phyloP scores from a whole-genome alignment of 2,888 invertebrate species.

The Euplagia quadripunctaria region DNA sequence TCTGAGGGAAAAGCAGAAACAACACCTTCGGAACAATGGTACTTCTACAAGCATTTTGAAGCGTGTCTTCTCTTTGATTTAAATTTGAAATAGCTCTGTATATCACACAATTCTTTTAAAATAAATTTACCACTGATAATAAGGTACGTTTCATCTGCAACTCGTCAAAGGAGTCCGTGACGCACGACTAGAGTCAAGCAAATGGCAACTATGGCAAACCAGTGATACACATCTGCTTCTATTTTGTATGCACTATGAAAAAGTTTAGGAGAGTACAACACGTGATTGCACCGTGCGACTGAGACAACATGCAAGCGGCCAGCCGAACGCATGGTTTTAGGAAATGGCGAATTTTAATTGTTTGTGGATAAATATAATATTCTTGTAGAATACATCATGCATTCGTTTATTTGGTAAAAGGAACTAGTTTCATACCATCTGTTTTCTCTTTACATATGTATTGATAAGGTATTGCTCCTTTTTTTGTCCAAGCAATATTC shows the following conservation, averaged over 20 bases:
- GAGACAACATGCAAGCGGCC: background rate
- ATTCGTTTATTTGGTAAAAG: background rate
- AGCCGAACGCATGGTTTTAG: background rate
- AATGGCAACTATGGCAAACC: background rate
- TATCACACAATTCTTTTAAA: background rate
- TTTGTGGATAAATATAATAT: background rate
- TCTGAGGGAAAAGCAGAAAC: conserved; percentile 2
- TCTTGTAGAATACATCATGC: background rate
- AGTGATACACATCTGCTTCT: background rate
- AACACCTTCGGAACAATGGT: background rate
- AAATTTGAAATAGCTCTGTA: background rate
- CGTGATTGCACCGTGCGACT: background rate
- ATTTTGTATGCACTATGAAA: background rate
- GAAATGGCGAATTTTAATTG: background rate
- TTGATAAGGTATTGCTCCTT: background rate
- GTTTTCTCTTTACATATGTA: background rate
- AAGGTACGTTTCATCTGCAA: background rate
- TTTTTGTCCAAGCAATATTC: too few relatives aligned
- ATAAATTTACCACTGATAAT: background rate
- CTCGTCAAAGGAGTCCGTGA: background rate
- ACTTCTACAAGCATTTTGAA: background rate
- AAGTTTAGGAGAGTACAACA: background rate
- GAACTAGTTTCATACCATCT: background rate
- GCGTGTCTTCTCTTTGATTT: background rate
- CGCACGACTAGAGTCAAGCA: background rate